phyloP scores from a whole-genome alignment of 2,797 vertebrate species.

The Enteromius trimaculatus region DNA sequence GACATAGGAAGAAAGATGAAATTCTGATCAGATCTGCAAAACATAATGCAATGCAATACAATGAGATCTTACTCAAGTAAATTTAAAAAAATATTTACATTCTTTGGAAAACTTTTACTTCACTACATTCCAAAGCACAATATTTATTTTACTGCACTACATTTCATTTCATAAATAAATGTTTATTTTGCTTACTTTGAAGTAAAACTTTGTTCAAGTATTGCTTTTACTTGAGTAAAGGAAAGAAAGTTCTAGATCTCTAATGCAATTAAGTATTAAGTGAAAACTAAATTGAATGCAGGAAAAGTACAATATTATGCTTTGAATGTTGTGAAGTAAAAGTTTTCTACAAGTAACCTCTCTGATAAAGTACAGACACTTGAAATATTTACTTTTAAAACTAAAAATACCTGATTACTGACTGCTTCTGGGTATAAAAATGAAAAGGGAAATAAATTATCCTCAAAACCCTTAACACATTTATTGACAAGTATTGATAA shows the following conservation, averaged over 20 bases:
- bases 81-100: background rate
- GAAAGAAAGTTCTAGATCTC: background rate
- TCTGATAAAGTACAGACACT: too few relatives aligned
- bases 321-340: too few relatives aligned
- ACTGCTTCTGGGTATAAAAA: background rate
- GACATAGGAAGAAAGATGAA: background rate
- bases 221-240: background rate
- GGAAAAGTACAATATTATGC: too few relatives aligned
- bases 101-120: too few relatives aligned
- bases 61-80: background rate
- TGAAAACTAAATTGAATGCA: too few relatives aligned
- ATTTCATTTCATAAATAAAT: background rate
- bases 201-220: background rate
- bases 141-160: background rate
- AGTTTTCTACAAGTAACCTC: too few relatives aligned
- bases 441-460: background rate
- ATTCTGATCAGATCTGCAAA: background rate
- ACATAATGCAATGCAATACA: background rate
- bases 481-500: background rate
- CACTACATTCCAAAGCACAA: too few relatives aligned
- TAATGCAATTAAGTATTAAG: background rate
- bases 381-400: too few relatives aligned
- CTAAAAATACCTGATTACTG: too few relatives aligned
- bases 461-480: background rate
- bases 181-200: background rate